Evolutionary conservation across 2,888 invertebrate species (phyloP).

Genomic region (Limenitis camilla): DNA sequence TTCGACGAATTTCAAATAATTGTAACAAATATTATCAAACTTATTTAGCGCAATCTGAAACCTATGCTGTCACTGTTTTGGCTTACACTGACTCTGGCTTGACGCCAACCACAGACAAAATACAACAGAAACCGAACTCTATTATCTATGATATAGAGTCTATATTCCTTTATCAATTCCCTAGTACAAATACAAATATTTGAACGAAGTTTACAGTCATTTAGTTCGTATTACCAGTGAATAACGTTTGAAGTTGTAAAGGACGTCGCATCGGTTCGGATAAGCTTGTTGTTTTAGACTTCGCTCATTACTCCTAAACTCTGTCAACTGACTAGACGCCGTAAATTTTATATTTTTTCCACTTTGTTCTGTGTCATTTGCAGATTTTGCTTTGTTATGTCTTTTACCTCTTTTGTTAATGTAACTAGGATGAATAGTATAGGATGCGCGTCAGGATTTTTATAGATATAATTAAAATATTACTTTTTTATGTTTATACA

Average conservation of each 20-base stretch:
- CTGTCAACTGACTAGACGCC: conserved; percentile 12
- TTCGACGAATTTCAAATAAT: too few relatives aligned
- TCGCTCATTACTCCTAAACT: conserved; percentile 13
- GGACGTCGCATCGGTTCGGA: conserved; percentile 3
- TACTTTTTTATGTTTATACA: too few relatives aligned
- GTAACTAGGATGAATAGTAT: too few relatives aligned
- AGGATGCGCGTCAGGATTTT: too few relatives aligned
- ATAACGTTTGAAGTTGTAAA: conserved; percentile 11
- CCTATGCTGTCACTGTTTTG: conserved; percentile 17
- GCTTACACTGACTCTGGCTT: conserved; percentile 16
- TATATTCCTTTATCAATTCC: not conserved
- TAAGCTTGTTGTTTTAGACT: conserved; percentile 9
- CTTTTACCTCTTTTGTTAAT: not conserved
- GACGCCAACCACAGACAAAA: conserved; percentile 8
- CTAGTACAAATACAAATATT: conserved; percentile 13
- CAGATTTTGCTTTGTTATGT: not conserved
- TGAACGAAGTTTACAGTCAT: conserved; percentile 14
- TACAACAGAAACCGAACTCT: not conserved
- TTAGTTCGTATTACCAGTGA: conserved; percentile 15
- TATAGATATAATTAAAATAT: too few relatives aligned
- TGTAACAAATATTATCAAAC: not conserved
- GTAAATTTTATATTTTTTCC: conserved; percentile 6
- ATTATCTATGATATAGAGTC: not conserved
- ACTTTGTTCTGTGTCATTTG: not conserved
- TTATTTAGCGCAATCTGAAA: conserved; percentile 11